Percentiles rank a stretch among this genome's conserved stretches.
These are phyloP conservation scores for Mesoclemmys tuberculata DNA, from an alignment of 2,113 vertebrate genomes.

Conservation along the genomic window DNA sequence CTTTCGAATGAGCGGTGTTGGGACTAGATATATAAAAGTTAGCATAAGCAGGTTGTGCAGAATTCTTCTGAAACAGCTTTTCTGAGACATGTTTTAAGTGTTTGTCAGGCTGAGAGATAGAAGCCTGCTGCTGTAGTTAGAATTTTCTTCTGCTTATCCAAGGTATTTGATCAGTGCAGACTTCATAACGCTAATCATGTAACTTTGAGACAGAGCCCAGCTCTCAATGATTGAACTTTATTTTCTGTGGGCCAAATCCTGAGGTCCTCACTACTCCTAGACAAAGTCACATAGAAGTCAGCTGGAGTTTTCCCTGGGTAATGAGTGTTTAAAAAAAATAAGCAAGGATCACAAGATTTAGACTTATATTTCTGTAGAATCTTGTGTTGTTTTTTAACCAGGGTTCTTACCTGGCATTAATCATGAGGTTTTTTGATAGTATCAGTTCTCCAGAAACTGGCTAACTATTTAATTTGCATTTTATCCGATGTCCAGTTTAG, in stretches of 20 bases:
- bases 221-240: not conserved
- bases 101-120: not conserved
- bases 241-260: not conserved
- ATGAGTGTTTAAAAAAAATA: not conserved
- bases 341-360: not conserved
- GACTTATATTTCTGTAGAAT: not conserved
- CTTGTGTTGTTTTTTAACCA: not conserved
- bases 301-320: not conserved
- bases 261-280: not conserved
- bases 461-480: fast-evolving
- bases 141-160: not conserved
- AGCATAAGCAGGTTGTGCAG: not conserved
- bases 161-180: not conserved
- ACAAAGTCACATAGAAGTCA: not conserved
- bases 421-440: fast-evolving
- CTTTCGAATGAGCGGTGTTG: not conserved
- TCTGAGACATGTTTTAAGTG: not conserved
- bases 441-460: not conserved
- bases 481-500: not conserved
- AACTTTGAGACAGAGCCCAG: not conserved
- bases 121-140: not conserved
- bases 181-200: not conserved
- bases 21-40: not conserved
- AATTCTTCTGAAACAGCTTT: not conserved
- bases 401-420: not conserved